Evolutionary conservation across 2,797 vertebrate genomes (phyloP).

Genomic region (Pteronotus mesoamericanus): DNA sequence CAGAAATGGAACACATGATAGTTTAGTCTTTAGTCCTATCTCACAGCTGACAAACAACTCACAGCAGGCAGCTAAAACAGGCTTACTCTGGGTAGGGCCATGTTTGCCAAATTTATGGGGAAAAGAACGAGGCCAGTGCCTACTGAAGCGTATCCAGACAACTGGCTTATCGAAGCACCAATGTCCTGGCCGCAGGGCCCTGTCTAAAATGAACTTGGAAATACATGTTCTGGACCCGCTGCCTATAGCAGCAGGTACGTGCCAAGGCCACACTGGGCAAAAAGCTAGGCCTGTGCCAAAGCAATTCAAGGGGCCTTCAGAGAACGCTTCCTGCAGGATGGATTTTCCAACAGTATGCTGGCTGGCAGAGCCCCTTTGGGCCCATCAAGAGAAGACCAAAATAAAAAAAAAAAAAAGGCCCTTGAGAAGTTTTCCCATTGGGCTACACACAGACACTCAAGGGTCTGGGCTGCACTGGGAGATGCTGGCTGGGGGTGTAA

Average conservation of each 20-base stretch:
- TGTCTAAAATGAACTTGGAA: neutral
- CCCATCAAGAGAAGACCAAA: neutral
- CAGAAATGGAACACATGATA: neutral
- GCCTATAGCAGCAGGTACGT: neutral
- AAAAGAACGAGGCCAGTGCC: neutral
- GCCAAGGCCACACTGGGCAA: neutral
- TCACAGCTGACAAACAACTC: neutral
- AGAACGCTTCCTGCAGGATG: neutral
- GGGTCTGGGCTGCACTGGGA: neutral
- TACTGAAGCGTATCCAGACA: neutral
- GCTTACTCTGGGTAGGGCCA: neutral
- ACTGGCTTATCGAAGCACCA: neutral
- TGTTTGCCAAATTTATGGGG: neutral
- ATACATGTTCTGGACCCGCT: neutral
- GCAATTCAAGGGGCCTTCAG: neutral
- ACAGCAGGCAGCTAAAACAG: neutral
- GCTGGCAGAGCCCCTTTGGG: neutral
- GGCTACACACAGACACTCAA: fast-evolving
- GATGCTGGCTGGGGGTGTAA: neutral
- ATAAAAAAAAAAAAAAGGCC: neutral
- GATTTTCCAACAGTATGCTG: neutral
- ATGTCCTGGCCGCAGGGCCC: neutral
- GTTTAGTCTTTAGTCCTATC: neutral
- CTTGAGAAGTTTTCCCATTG: neutral
- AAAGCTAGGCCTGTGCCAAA: neutral